Evolutionary conservation across 2,888 invertebrate genomes (phyloP).

Genomic region (Callimorpha dominula): DNA sequence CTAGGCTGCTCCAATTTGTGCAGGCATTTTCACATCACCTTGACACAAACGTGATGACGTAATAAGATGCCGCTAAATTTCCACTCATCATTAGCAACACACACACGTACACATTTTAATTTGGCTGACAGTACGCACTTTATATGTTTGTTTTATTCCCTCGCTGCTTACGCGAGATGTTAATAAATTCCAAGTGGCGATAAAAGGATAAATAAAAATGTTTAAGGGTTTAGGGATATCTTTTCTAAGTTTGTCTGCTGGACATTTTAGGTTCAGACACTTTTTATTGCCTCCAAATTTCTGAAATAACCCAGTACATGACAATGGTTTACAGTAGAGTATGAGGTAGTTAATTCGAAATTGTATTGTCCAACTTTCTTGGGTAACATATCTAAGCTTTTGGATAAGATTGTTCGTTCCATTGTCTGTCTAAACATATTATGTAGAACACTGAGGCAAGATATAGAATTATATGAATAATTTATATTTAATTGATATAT

Average conservation of each 20-base stretch:
- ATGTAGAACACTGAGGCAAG: no score
- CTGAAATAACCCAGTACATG: no score
- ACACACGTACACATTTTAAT: slow-evolving; percentile 48
- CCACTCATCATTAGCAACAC: slow-evolving; percentile 21
- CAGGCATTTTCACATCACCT: background rate
- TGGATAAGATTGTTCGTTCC: no score
- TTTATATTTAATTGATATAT: no score
- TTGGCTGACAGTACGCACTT: slow-evolving; percentile 38
- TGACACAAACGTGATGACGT: slow-evolving; percentile 17
- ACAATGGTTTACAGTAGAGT: no score
- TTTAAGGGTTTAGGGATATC: background rate
- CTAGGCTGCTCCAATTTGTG: background rate
- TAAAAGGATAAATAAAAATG: slow-evolving; percentile 21
- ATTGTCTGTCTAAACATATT: no score
- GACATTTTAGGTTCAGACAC: background rate
- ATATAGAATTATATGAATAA: no score
- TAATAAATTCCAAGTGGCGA: slow-evolving; percentile 22
- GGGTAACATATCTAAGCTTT: no score
- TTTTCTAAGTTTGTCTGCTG: background rate
- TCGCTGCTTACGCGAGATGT: slow-evolving; percentile 27
- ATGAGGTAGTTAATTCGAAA: no score
- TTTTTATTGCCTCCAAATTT: no score
- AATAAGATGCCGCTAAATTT: slow-evolving; percentile 19
- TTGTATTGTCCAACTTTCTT: no score
- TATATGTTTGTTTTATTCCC: slow-evolving; percentile 44